Conservation (phyloP, 1,140 invertebrate species). For the Tachypleus tridentatus region DNA sequence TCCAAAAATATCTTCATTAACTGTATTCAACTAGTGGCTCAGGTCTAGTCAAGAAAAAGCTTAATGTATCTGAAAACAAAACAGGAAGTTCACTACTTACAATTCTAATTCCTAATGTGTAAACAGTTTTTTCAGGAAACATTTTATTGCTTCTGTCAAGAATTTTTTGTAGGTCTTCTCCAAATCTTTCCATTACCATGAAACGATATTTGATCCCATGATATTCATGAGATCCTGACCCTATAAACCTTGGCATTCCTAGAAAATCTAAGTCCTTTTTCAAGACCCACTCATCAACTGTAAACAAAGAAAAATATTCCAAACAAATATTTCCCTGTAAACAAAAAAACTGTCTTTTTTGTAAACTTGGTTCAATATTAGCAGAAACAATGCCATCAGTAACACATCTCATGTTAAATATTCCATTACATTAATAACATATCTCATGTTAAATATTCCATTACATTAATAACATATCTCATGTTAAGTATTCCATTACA, state of each 20-base stretch:
- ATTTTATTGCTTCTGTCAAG: constrained; percentile 49
- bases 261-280: constrained; percentile 53
- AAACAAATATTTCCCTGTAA: constrained; percentile 2
- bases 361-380: no score
- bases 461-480: no score
- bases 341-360: no score
- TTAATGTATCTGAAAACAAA: constrained; percentile 1
- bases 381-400: no score
- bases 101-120: constrained; percentile 67
- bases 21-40: no score
- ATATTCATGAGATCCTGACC: constrained; percentile 59
- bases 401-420: no score
- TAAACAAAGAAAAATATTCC: constrained; percentile 29
- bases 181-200: constrained; percentile 78
- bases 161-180: constrained; percentile 75
- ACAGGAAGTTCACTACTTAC: constrained; percentile 42
- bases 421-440: no score
- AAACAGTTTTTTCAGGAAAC: constrained; percentile 62
- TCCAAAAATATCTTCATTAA: no score
- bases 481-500: no score
- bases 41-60: constrained; percentile 2
- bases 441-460: no score
- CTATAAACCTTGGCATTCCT: constrained; percentile 76
- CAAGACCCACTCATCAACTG: constrained; percentile 63
- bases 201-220: constrained; percentile 58